Conservation (phyloP, 1,140 invertebrate species). For the Ephestia elutella region DNA sequence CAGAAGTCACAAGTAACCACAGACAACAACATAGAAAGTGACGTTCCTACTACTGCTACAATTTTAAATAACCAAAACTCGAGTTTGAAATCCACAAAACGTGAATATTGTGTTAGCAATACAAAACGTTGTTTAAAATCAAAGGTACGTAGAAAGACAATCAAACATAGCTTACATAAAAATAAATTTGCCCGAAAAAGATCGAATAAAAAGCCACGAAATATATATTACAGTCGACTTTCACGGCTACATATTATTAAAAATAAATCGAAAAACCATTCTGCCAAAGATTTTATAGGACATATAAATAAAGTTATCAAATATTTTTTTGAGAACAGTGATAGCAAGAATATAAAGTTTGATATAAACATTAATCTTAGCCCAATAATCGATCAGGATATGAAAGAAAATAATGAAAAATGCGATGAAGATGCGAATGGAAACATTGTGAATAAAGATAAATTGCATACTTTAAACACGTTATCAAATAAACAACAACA, state of each 20-base stretch:
- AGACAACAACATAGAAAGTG: too few relatives aligned
- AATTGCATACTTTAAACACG: neutral
- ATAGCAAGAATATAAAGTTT: slow-evolving; percentile 38
- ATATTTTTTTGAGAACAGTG: slow-evolving; percentile 33
- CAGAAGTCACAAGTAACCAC: too few relatives aligned
- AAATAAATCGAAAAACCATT: neutral
- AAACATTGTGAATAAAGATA: neutral
- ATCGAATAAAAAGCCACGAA: neutral
- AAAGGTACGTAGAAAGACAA: neutral
- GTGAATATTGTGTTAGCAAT: neutral
- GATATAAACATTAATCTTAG: slow-evolving; percentile 42
- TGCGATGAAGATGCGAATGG: slow-evolving; percentile 1
- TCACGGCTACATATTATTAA: neutral
- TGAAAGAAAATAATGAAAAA: slow-evolving; percentile 16
- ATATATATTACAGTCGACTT: neutral
- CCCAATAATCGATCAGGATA: slow-evolving; percentile 13
- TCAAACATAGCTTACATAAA: neutral
- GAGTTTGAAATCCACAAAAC: neutral
- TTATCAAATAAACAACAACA: slow-evolving; percentile 9
- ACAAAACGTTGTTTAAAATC: neutral
- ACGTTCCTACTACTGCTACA: too few relatives aligned
- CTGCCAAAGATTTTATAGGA: slow-evolving; percentile 27
- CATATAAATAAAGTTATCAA: slow-evolving; percentile 39
- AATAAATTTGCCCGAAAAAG: neutral
- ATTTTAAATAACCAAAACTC: neutral